Evolutionary conservation across 2,113 vertebrate species (phyloP).

Genomic region (Seriola aureovittata): DNA sequence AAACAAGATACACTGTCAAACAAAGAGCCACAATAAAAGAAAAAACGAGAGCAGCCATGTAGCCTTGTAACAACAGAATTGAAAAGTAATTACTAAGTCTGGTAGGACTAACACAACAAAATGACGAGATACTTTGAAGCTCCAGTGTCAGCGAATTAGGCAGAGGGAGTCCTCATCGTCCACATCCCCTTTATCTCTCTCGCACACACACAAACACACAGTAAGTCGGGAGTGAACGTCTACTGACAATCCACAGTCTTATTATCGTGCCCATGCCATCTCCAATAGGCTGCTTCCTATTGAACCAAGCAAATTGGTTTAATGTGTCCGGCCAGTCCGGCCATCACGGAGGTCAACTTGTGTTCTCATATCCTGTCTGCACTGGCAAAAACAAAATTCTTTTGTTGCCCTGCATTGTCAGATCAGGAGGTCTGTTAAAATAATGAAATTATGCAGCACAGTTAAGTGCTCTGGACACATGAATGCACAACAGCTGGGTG

Average conservation of each 20-base stretch:
- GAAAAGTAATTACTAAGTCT: constrained; percentile 46
- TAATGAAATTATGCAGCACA: constrained; percentile 65
- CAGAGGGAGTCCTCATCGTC: constrained; percentile 30
- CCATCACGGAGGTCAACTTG: constrained; percentile 72
- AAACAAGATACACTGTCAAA: constrained; percentile 44
- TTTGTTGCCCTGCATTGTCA: constrained; percentile 58
- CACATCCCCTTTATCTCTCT: constrained; percentile 17
- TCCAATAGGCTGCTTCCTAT: constrained; percentile 67
- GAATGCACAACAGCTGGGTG: constrained; percentile 31
- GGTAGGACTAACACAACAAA: constrained; percentile 19
- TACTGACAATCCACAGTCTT: constrained; percentile 58
- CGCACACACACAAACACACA: constrained; percentile 29
- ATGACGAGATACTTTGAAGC: constrained; percentile 19
- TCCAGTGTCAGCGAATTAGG: constrained; percentile 28
- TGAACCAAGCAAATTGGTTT: constrained; percentile 74
- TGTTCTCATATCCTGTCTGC: constrained; percentile 74
- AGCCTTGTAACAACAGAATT: constrained; percentile 26
- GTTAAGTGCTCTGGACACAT: constrained; percentile 30
- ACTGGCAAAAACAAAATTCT: constrained; percentile 33
- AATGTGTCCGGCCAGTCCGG: constrained; percentile 75
- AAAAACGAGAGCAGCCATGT: constrained; percentile 9
- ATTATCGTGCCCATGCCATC: constrained; percentile 70
- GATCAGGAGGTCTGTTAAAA: constrained; percentile 53
- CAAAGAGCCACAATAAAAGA: background rate
- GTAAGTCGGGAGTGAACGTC: constrained; percentile 26